Evolutionary conservation across 2,113 vertebrate genomes (phyloP), one percentile per base, ranked within the genome.

Genomic region (Perognathus longimembris): DNA sequence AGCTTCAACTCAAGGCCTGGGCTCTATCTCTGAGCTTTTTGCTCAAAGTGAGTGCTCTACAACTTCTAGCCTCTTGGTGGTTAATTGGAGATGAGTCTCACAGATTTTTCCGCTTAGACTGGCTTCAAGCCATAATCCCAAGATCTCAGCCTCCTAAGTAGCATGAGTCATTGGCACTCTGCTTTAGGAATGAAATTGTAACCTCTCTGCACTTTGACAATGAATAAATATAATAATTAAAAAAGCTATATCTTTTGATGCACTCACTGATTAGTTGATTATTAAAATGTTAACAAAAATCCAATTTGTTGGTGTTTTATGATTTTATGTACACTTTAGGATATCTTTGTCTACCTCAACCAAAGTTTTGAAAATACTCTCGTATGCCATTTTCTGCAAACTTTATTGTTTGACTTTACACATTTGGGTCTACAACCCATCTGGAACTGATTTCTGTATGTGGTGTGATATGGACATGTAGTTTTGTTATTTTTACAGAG

Each of bases 181-280:
- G 17, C 30, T n/a, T n/a, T n/a, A n/a, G n/a, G n/a, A n/a, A n/a
- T n/a, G n/a, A n/a, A n/a, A n/a, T n/a, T n/a, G n/a, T n/a, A n/a
- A n/a, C n/a, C n/a, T n/a, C n/a, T n/a, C n/a, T n/a, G n/a, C n/a
- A n/a, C n/a, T n/a, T n/a, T n/a, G n/a, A n/a, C n/a, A n/a, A n/a
- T n/a, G n/a, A n/a, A n/a, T n/a, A n/a, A n/a, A n/a, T n/a, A n/a
- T n/a, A n/a, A n/a, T n/a, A n/a, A n/a, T n/a, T n/a, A n/a, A n/a
- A n/a, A 42, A 59, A 76, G 50, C 82, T 28, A 2, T 70, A n/a
- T 38, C 3, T 90, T 83, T 92, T 81, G 34, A 84, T 87, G 28
- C 79, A 71, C 28, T 38, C 74, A 83, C 7, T 92, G 50, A 26
- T 78, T 70, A 59, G 69, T 79, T 90, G 80, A 87, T 54, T 92